Evolutionary conservation across 2,797 vertebrate genomes (phyloP).

Genomic region (Tokudaia muenninki): DNA sequence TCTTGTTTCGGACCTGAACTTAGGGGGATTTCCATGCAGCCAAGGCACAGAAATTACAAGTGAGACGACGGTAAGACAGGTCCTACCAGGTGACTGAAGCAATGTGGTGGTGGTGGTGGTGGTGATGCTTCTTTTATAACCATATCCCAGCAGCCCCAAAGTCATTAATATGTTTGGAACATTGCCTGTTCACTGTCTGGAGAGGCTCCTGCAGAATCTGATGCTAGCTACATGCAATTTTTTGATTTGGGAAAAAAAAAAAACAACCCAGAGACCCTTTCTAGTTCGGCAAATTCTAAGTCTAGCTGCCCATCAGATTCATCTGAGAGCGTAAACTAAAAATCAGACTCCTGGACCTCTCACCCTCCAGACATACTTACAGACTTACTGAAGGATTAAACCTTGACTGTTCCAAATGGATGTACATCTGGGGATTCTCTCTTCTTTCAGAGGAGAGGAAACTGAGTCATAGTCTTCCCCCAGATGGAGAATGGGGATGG

Average conservation of each 20-base stretch:
- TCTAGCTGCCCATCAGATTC: slow-evolving; percentile 56
- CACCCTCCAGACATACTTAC: neutral
- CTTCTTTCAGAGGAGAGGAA: neutral
- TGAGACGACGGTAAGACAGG: slow-evolving; percentile 57
- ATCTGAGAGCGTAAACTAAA: slow-evolving; percentile 6
- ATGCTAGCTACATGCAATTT: slow-evolving; percentile 44
- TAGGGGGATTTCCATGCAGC: slow-evolving; percentile 66
- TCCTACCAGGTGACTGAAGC: slow-evolving; percentile 69
- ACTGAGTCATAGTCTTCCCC: neutral
- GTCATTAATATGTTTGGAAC: slow-evolving; percentile 65
- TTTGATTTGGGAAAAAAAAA: slow-evolving; percentile 33
- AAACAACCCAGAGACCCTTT: neutral
- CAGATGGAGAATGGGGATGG: neutral
- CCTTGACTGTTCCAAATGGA: neutral
- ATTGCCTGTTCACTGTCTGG: slow-evolving; percentile 39
- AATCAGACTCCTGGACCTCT: neutral
- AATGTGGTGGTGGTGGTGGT: slow-evolving; percentile 38
- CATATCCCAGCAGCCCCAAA: slow-evolving; percentile 57
- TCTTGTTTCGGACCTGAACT: slow-evolving; percentile 45
- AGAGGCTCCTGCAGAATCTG: slow-evolving; percentile 21
- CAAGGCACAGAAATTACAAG: slow-evolving; percentile 65
- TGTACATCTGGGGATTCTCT: neutral
- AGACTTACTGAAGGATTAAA: neutral
- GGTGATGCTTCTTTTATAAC: slow-evolving; percentile 68
- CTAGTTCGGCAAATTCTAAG: slow-evolving; percentile 61